Conservation (phyloP, 2,888 invertebrate species). For the Amiota minor region DNA sequence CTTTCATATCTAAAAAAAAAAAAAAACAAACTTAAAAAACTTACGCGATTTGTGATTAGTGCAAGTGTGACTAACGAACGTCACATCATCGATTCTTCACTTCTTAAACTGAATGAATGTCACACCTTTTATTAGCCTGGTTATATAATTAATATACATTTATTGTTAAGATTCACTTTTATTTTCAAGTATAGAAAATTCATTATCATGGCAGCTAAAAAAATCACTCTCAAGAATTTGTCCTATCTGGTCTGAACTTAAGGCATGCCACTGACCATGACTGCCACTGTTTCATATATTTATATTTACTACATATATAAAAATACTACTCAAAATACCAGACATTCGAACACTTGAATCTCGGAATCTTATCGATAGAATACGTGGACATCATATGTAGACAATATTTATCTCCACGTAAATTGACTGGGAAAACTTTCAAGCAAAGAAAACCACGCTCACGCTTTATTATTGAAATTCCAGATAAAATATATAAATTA, state of each 20-base stretch:
- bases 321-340: neutral
- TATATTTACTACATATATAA: slow-evolving; percentile 46
- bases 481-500: slow-evolving; percentile 61
- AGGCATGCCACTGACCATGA: slow-evolving; percentile 69
- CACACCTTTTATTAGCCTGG: slow-evolving; percentile 66
- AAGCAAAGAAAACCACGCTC: slow-evolving; percentile 68
- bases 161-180: neutral
- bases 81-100: slow-evolving; percentile 74
- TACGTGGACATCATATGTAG: slow-evolving; percentile 69
- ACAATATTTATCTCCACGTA: slow-evolving; percentile 59
- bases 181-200: slow-evolving; percentile 56
- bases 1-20: too few species aligned
- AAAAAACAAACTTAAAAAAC: too few species aligned
- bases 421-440: slow-evolving; percentile 70
- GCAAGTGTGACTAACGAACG: too few species aligned
- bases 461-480: slow-evolving; percentile 70
- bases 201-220: slow-evolving; percentile 70
- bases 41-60: too few species aligned
- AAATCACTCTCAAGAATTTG: slow-evolving; percentile 73
- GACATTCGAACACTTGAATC: neutral
- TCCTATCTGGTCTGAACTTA: slow-evolving; percentile 69
- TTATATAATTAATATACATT: neutral
- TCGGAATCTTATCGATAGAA: slow-evolving; percentile 68
- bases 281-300: slow-evolving; percentile 69
- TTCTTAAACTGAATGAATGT: slow-evolving; percentile 74